Base-by-base conservation (phyloP, 2,888 invertebrate species). In the Folsomia candida region DNA sequence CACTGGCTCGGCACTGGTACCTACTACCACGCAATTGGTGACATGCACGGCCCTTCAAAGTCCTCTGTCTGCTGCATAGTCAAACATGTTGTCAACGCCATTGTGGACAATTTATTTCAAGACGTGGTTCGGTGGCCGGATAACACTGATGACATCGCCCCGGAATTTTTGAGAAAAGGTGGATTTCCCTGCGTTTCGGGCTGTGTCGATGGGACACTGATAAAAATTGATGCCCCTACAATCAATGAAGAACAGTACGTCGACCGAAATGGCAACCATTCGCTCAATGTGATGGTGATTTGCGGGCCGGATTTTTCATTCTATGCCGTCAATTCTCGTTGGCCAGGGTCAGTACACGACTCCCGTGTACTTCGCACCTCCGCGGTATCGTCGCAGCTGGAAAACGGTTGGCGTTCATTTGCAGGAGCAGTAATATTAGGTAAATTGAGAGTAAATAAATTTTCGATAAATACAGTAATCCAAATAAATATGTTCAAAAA, bases 161-260 rank as follows among this genome's bases (percentile, higher is more conserved):
- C 26, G 1, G 62, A 70, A 14, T 74, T 70, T 51, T 28, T 58
- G 6, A 9, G 24, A 9, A 51, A 24, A 28, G 68, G 72, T 2
- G 74, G 77, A n/a, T 77, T 77, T 70, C 75, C 77, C 14, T 51
- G 29, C 20, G 75, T 75, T 0, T 28, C 60, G 51, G 77, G 72
- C 22, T 70, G 68, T 11, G 70, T 69, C 0, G 76, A 76, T 62
- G 75, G 76, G 0, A 69, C 70, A 0, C 51, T 75, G 1, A 59
- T 76, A 4, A 65, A 65, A 1, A 64, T 76, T 9, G 62, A 73
- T 61, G 69, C 73, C 2, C 76, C 76, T 29, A 20, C 27, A 0
- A n/a, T n/a, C n/a, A n/a, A n/a, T n/a, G n/a, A n/a, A n/a, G n/a
- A n/a, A n/a, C n/a, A n/a, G n/a, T n/a, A 29, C 62, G 72, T 76